These are phyloP conservation scores for Protophormia terraenovae DNA, from an alignment of 2,888 invertebrate genomes.

Conservation along the genomic window DNA sequence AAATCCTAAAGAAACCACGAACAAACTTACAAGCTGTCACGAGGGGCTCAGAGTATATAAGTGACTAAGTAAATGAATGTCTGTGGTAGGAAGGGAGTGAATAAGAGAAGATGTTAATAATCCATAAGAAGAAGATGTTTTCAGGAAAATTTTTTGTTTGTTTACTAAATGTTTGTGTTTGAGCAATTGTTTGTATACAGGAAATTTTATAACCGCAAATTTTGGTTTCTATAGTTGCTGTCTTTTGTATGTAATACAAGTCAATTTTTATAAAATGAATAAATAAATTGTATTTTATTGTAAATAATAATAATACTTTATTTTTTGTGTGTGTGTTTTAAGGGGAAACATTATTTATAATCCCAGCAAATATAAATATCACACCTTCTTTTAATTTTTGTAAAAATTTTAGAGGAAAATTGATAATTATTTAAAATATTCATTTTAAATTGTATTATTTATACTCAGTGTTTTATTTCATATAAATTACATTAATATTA, in stretches of 20 bases:
- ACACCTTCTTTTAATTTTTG: too few species aligned
- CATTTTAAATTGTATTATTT: too few species aligned
- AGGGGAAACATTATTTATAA: not conserved
- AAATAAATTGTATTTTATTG: conserved; percentile 41
- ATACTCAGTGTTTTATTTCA: too few species aligned
- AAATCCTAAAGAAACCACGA: conserved; percentile 9
- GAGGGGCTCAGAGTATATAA: not conserved
- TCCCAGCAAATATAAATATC: too few species aligned
- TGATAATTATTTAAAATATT: too few species aligned
- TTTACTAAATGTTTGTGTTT: not conserved
- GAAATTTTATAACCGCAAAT: conserved; percentile 57
- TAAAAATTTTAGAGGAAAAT: too few species aligned
- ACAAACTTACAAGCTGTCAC: conserved; percentile 4
- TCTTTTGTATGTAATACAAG: not conserved
- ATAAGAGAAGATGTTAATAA: not conserved
- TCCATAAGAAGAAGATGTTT: conserved; percentile 8
- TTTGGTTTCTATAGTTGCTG: conserved; percentile 30
- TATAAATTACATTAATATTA: too few species aligned
- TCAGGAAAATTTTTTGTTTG: not conserved
- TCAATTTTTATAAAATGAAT: conserved; percentile 55
- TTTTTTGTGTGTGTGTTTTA: too few species aligned
- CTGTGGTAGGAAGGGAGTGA: too few species aligned
- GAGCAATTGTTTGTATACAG: conserved; percentile 1
- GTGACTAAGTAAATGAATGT: not conserved
- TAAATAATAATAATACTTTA: conserved; percentile 6